Evolutionary conservation across 2,888 invertebrate species (phyloP), one percentile per base, ranked within the genome.

Genomic region (Ennomos fuscantarius): DNA sequence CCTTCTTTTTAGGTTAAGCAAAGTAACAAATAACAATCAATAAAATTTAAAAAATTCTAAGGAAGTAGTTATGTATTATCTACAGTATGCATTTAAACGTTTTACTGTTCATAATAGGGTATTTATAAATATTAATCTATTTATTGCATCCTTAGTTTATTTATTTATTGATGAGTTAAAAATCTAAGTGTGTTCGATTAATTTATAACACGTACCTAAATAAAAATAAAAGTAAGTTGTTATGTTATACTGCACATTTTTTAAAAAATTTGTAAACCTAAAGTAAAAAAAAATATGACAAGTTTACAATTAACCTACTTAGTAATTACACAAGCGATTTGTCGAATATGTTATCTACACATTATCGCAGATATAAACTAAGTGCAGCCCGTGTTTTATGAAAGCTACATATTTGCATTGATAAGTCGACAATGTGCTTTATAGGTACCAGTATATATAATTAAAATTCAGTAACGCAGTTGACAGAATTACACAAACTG

Each of bases 301-400:
- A 9, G 24, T 24, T 15, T 9, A 31, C 39, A 24, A 43, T 50
- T 51, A 40, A 40, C 24, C 11, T 53, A 34, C 52, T 37, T 48
- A 37, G 46, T 57, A 31, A 43, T 13, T 34, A 41, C 24, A 8
- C 8, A 24, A 46, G 11, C 24, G 10, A 32, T 43, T 35, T 8
- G 10, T 35, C 9, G 13, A 8, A 13, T 35, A 45, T 9, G 15
- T 9, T 15, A 35, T 9, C 5, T n/a, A 31, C 42, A 44, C 13
- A 33, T 34, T 13, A 13, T 11, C 13, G 9, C 24, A 12, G 32
- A 35, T 8, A 37, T 39, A 3, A 37, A 32, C 36, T 32, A 51
- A 51, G 44, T 44, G 31, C 10, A 35, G 46, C 40, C 40, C 24
- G 41, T 46, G 41, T 46, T 53, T 41, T 35, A 40, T 46, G 13